These are phyloP conservation scores for Euura lappo DNA, from an alignment of 1,140 invertebrate genomes.

Conservation along the genomic window DNA sequence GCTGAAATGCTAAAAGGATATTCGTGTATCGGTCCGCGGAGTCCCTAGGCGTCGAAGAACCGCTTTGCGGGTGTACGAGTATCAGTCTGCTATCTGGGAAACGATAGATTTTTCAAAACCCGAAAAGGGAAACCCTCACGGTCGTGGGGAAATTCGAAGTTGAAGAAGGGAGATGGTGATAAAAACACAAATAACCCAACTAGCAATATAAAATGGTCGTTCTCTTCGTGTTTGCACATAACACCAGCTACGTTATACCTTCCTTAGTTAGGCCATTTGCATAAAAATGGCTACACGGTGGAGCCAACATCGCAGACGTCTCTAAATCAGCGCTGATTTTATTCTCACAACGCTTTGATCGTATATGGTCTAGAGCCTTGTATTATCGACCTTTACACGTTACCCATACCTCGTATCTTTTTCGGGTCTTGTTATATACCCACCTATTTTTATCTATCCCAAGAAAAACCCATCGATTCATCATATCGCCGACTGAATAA, in stretches of 20 bases:
- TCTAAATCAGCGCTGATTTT: not conserved
- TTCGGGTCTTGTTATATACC: not conserved
- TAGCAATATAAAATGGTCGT: no score
- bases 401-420: not conserved
- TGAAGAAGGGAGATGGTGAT: not conserved
- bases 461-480: no score
- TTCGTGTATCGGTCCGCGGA: slow-evolving; percentile 44
- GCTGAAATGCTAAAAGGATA: slow-evolving; percentile 45
- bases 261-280: not conserved
- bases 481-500: no score
- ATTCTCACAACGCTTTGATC: not conserved
- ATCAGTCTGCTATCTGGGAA: not conserved
- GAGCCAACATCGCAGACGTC: not conserved
- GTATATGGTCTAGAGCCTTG: not conserved
- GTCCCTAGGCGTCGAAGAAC: slow-evolving; percentile 28
- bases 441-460: no score
- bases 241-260: no score
- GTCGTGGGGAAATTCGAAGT: not conserved
- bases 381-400: not conserved
- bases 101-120: not conserved
- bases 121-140: not conserved
- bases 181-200: not conserved
- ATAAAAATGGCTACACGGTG: not conserved
- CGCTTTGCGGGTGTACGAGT: not conserved
- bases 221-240: no score